A percentile compares a stretch with the other conserved stretches of the same genome.
Conservation (phyloP, 2,797 vertebrate species). For the Hydrocynus forskahlii region DNA sequence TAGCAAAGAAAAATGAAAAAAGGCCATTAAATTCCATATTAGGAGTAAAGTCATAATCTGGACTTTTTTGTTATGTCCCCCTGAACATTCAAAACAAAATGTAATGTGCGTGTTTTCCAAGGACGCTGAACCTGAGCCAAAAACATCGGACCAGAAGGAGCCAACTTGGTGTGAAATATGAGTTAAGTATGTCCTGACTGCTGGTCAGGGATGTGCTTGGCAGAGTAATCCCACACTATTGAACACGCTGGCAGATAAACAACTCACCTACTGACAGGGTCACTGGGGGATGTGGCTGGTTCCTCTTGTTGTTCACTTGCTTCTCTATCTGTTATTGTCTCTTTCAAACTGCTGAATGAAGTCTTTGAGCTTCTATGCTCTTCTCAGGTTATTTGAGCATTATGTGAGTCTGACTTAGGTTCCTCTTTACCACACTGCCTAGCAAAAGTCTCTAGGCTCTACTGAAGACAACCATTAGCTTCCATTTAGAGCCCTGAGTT, state of each 20-base stretch:
- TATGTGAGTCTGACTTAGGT: background rate
- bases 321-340: background rate
- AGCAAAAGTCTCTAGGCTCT: background rate
- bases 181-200: conserved; percentile 1
- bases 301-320: background rate
- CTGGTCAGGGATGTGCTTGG: background rate
- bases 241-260: background rate
- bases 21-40: background rate
- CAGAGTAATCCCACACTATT: background rate
- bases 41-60: background rate
- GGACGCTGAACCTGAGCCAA: background rate
- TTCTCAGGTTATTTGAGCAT: conserved; percentile 10
- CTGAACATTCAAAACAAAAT: conserved; percentile 15
- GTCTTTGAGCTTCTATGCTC: background rate
- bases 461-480: background rate
- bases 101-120: conserved; percentile 20
- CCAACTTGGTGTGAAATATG: background rate
- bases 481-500: background rate
- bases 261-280: background rate
- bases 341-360: background rate
- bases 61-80: background rate
- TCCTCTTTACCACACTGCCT: background rate
- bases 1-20: background rate
- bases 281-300: background rate
- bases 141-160: conserved; percentile 1